These are phyloP conservation scores for Bellardia pandia DNA, from an alignment of 2,888 invertebrate species.

Conservation along the genomic window DNA sequence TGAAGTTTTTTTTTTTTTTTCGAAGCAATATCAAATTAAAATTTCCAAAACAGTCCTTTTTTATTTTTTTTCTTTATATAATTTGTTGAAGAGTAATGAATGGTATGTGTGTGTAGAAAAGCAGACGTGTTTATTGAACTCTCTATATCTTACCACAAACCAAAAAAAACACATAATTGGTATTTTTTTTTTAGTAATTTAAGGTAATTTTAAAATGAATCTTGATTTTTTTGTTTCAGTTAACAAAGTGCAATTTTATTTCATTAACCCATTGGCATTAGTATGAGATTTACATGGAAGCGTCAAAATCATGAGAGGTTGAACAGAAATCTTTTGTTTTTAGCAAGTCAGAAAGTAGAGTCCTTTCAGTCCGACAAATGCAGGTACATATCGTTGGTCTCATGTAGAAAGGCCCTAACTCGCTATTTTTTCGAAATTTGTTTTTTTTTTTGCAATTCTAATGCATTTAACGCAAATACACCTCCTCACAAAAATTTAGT, in stretches of 20 bases:
- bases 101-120: slow-evolving; percentile 56
- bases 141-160: slow-evolving; percentile 59
- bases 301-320: too few species aligned
- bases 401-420: too few species aligned
- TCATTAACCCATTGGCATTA: slow-evolving; percentile 51
- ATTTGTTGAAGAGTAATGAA: slow-evolving; percentile 54
- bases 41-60: slow-evolving; percentile 58
- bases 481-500: too few species aligned
- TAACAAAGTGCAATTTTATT: slow-evolving; percentile 58
- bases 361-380: too few species aligned
- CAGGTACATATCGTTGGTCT: too few species aligned
- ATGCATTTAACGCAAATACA: too few species aligned
- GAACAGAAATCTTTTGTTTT: too few species aligned
- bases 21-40: slow-evolving; percentile 50
- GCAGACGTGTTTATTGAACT: slow-evolving; percentile 69
- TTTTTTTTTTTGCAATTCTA: too few species aligned
- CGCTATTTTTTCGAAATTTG: too few species aligned
- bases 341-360: too few species aligned
- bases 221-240: slow-evolving; percentile 60
- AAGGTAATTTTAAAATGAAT: slow-evolving; percentile 71
- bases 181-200: slow-evolving; percentile 70
- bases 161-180: slow-evolving; percentile 67
- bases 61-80: slow-evolving; percentile 32
- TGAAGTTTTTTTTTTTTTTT: slow-evolving; percentile 35
- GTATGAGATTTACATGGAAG: too few species aligned